Evolutionary conservation across 2,888 invertebrate genomes (phyloP).

Genomic region (Zelleria hepariella): DNA sequence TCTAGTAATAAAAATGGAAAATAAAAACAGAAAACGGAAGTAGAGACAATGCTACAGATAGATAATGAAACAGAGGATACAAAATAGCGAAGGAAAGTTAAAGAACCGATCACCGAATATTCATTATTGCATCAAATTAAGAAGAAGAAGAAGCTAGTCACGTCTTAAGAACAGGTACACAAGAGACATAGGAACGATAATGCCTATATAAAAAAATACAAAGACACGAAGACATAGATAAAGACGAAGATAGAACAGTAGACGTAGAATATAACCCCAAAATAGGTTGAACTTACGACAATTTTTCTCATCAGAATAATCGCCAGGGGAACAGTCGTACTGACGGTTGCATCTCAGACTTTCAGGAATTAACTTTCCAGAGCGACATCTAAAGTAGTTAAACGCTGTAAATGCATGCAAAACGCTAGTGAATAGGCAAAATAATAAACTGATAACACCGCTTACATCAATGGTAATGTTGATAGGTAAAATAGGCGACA

Average conservation of each 20-base stretch:
- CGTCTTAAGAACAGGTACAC: too few relatives aligned
- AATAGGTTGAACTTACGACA: slow-evolving; percentile 76
- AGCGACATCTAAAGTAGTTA: slow-evolving; percentile 76
- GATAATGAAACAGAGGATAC: background rate
- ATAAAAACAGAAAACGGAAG: background rate
- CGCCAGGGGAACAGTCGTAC: slow-evolving; percentile 75
- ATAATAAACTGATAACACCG: background rate
- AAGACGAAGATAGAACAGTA: slow-evolving; percentile 15
- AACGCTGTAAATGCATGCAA: slow-evolving; percentile 35
- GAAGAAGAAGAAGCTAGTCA: too few relatives aligned
- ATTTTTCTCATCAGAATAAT: slow-evolving; percentile 82
- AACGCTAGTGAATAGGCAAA: slow-evolving; percentile 1
- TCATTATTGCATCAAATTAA: background rate
- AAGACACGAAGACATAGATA: slow-evolving; percentile 12
- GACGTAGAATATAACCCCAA: slow-evolving; percentile 6
- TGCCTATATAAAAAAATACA: slow-evolving; percentile 8
- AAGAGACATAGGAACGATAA: too few relatives aligned
- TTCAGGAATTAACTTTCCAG: slow-evolving; percentile 72
- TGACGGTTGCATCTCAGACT: slow-evolving; percentile 74
- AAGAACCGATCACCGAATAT: background rate
- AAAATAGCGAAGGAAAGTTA: background rate
- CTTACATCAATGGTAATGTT: too few relatives aligned
- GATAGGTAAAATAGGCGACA: too few relatives aligned
- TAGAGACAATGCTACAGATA: background rate
- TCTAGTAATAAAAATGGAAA: slow-evolving; percentile 63